Percentiles rank a stretch among this genome's conserved stretches.
phyloP scores from a whole-genome alignment of 2,113 vertebrate genomes.

The Lamprotornis superbus region DNA sequence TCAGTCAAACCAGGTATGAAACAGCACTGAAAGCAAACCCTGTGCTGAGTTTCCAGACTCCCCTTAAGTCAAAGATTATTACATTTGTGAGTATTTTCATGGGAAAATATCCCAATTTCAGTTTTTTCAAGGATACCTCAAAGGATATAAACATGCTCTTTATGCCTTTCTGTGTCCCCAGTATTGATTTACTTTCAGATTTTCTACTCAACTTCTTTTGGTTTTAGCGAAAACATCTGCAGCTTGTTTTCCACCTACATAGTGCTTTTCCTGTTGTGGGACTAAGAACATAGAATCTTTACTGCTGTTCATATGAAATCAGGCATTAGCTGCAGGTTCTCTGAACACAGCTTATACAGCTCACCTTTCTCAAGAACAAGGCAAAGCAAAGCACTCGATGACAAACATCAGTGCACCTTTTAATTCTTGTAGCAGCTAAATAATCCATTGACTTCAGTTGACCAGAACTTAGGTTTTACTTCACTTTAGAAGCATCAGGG shows the following conservation, averaged over 20 bases:
- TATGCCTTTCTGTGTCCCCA: neutral
- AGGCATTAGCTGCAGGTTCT: neutral
- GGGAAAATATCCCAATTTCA: neutral
- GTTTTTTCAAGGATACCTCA: neutral
- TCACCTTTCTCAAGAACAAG: neutral
- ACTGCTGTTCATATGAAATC: neutral
- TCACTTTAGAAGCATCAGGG: neutral
- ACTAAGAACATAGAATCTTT: neutral
- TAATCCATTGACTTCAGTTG: neutral
- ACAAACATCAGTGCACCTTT: neutral
- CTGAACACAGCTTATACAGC: neutral
- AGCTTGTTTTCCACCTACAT: neutral
- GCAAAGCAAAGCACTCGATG: neutral
- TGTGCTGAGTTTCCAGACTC: neutral
- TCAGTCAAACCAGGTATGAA: constrained; percentile 66
- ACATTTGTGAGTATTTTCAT: fast-evolving
- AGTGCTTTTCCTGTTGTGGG: neutral
- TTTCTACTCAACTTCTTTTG: neutral
- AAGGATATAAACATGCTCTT: neutral
- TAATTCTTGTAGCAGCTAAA: neutral
- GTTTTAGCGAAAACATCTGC: neutral
- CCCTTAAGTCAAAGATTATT: neutral
- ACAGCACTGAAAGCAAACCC: neutral
- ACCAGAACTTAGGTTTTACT: neutral
- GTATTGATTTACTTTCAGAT: neutral